Conservation (phyloP, 2,113 vertebrate species). For the Rana temporaria region DNA sequence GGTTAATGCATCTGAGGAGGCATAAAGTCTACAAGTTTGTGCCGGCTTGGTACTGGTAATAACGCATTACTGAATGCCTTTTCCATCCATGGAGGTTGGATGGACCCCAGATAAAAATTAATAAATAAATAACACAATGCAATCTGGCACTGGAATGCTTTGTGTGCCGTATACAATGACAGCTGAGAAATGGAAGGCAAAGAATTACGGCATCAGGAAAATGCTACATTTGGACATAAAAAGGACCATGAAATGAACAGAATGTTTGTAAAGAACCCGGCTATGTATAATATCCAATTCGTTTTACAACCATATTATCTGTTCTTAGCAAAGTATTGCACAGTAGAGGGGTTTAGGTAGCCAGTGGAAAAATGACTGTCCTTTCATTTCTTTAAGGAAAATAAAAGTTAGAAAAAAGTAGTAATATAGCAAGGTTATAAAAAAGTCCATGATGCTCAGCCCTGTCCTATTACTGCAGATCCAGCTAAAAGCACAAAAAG, state of each 20-base stretch:
- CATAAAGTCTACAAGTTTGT: background rate
- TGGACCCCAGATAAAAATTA: background rate
- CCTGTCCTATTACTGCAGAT: no score
- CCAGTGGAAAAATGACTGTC: background rate
- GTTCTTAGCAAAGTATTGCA: constrained; percentile 9
- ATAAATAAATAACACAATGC: background rate
- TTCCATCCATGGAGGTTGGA: background rate
- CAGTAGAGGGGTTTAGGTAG: background rate
- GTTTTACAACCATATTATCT: constrained; percentile 18
- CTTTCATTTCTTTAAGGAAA: background rate
- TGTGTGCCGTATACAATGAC: background rate
- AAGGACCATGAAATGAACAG: background rate
- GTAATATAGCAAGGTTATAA: background rate
- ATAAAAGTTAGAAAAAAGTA: background rate
- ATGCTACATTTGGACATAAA: background rate
- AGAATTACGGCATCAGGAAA: background rate
- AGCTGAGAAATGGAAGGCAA: constrained; percentile 9
- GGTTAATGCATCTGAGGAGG: constrained; percentile 24
- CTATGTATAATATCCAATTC: constrained; percentile 20
- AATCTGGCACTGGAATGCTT: background rate
- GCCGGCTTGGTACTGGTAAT: background rate
- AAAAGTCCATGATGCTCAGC: no score
- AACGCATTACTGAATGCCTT: background rate
- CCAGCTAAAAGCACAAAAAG: no score
- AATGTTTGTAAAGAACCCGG: constrained; percentile 7